phyloP scores from a whole-genome alignment of 1,140 invertebrate genomes.

The Caenorhabditis remanei region DNA sequence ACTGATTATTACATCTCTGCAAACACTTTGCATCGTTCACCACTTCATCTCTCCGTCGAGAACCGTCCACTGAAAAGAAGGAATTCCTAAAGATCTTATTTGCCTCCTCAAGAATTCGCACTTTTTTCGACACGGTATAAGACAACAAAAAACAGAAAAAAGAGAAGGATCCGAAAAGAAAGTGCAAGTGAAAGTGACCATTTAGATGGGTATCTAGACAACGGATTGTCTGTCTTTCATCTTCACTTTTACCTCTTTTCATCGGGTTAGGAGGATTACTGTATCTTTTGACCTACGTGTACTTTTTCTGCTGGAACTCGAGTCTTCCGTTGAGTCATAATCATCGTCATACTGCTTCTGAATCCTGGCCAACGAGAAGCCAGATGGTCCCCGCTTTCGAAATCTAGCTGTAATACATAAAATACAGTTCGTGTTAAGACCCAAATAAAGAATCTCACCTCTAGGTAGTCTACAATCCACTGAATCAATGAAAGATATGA shows the following conservation, averaged over 20 bases:
- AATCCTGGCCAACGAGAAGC: slow-evolving; percentile 58
- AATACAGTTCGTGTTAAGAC: background rate
- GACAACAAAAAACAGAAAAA: slow-evolving; percentile 45
- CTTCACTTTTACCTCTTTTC: background rate
- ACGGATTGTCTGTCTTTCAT: background rate
- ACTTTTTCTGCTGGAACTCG: slow-evolving; percentile 26
- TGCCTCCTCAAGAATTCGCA: background rate
- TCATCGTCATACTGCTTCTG: slow-evolving; percentile 58
- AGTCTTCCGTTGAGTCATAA: slow-evolving; percentile 42
- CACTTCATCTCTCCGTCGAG: slow-evolving; percentile 60
- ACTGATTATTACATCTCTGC: slow-evolving; percentile 72
- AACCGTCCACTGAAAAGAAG: slow-evolving; percentile 48
- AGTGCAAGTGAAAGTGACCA: slow-evolving; percentile 44
- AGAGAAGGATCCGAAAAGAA: background rate
- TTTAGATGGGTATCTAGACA: slow-evolving; percentile 39
- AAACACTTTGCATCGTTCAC: slow-evolving; percentile 74
- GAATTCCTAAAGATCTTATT: background rate
- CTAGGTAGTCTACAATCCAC: slow-evolving; percentile 14
- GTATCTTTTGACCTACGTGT: background rate
- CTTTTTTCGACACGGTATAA: background rate
- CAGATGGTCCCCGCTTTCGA: slow-evolving; percentile 37
- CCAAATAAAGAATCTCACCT: slow-evolving; percentile 2
- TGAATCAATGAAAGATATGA: slow-evolving; percentile 82
- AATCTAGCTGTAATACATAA: slow-evolving; percentile 27
- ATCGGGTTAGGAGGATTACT: background rate